Conservation (phyloP, 2,113 vertebrate species). For the Oreocharis arfaki region DNA sequence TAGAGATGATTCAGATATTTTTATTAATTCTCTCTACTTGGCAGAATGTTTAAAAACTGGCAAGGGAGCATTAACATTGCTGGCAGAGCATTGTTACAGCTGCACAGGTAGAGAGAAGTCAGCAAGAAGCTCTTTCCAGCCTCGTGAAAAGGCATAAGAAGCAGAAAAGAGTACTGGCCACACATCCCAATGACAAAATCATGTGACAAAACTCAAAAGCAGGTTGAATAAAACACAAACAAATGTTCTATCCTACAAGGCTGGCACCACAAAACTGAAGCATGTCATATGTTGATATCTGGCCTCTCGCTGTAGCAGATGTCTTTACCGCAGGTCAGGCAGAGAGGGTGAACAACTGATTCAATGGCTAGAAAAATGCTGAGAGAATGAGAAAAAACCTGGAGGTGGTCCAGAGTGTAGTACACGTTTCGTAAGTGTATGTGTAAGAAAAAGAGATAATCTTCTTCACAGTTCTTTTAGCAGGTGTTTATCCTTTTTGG, state of each 20-base stretch:
- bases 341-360: constrained; percentile 32
- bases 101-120: constrained; percentile 5
- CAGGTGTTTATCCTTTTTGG: constrained; percentile 54
- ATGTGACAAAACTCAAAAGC: not conserved
- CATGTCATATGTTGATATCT: not conserved
- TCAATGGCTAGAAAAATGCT: constrained; percentile 5
- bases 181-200: not conserved
- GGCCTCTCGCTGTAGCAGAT: constrained; percentile 40
- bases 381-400: constrained; percentile 15
- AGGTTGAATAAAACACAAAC: not conserved
- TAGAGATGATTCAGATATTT: constrained; percentile 43
- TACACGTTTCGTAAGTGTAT: not conserved
- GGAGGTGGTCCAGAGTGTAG: constrained; percentile 21
- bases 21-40: constrained; percentile 55
- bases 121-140: not conserved
- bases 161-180: not conserved
- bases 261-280: not conserved
- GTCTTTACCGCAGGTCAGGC: constrained; percentile 44
- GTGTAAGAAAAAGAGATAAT: constrained; percentile 39
- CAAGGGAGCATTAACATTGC: constrained; percentile 14
- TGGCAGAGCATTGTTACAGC: not conserved
- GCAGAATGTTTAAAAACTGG: constrained; percentile 46
- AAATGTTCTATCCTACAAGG: not conserved
- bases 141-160: not conserved
- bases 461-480: constrained; percentile 38